Conservation (phyloP, 2,888 invertebrate species). For the Matsumyia berberina region DNA sequence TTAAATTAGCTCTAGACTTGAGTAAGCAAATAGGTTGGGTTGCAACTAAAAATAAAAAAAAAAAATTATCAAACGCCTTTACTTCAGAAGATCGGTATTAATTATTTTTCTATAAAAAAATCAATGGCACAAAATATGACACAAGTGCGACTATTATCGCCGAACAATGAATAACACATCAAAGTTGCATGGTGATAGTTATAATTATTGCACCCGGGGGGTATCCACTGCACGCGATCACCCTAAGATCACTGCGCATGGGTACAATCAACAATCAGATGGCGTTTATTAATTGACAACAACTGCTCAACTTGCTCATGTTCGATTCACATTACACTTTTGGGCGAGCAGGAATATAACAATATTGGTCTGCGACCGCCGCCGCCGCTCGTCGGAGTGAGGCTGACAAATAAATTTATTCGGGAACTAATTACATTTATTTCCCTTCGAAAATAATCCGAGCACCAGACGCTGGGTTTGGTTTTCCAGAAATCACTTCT, state of each 20-base stretch:
- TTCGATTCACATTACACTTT: slow-evolving; percentile 33
- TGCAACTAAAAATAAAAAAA: slow-evolving; percentile 86
- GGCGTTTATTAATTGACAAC: slow-evolving; percentile 64
- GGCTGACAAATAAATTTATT: slow-evolving; percentile 41
- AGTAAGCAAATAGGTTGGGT: slow-evolving; percentile 90
- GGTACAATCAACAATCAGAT: slow-evolving; percentile 58
- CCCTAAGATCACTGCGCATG: slow-evolving; percentile 3
- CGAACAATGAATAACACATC: slow-evolving; percentile 37
- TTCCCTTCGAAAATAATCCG: slow-evolving; percentile 41
- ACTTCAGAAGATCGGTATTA: too few species aligned
- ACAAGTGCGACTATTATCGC: slow-evolving; percentile 35
- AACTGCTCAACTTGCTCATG: slow-evolving; percentile 42
- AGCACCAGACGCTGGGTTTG: neutral
- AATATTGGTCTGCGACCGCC: slow-evolving; percentile 6
- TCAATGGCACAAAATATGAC: slow-evolving; percentile 30
- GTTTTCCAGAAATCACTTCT: neutral
- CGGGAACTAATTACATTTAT: slow-evolving; percentile 54
- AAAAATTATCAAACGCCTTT: neutral
- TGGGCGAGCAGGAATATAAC: neutral
- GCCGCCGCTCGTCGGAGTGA: slow-evolving; percentile 36
- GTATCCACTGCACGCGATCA: slow-evolving; percentile 38
- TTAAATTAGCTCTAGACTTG: slow-evolving; percentile 83
- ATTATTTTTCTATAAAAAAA: too few species aligned
- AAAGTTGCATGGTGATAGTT: slow-evolving; percentile 16
- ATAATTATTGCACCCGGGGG: slow-evolving; percentile 38